phyloP scores from a whole-genome alignment of 92 coral and sea anemone genomes.

The Siderastrea radians region DNA sequence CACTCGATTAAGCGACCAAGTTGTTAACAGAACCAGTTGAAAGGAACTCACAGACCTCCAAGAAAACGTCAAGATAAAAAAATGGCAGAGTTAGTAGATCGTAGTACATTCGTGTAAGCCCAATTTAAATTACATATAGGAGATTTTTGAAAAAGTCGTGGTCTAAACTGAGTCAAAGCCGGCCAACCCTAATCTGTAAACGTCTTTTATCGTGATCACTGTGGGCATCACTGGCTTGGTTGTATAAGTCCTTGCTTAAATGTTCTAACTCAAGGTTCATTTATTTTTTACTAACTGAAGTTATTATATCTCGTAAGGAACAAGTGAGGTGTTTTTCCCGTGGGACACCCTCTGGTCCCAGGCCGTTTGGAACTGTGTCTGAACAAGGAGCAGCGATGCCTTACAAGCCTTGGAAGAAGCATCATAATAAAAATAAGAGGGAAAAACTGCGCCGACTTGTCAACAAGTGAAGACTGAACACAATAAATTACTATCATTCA shows the following conservation, averaged over 20 bases:
- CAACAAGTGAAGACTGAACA: constrained; percentile 46
- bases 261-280: background rate
- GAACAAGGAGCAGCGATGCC: constrained; percentile 51
- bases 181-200: too few relatives aligned
- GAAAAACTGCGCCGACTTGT: constrained; percentile 90
- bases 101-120: too few relatives aligned
- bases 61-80: too few relatives aligned
- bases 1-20: too few relatives aligned
- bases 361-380: constrained; percentile 51
- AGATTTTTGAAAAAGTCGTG: too few relatives aligned
- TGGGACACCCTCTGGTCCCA: constrained; percentile 54
- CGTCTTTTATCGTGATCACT: too few relatives aligned
- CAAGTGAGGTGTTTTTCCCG: constrained; percentile 76
- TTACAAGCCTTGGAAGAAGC: constrained; percentile 98
- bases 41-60: too few relatives aligned
- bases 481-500: background rate
- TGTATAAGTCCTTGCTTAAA: background rate
- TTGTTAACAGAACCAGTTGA: too few relatives aligned
- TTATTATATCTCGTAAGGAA: constrained; percentile 46
- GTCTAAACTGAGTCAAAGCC: too few relatives aligned
- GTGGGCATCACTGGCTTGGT: too few relatives aligned
- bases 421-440: constrained; percentile 85
- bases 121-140: too few relatives aligned
- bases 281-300: background rate
- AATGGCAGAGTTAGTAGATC: too few relatives aligned